Conservation (phyloP, 2,888 invertebrate genomes). For the Caradrina clavipalpis region DNA sequence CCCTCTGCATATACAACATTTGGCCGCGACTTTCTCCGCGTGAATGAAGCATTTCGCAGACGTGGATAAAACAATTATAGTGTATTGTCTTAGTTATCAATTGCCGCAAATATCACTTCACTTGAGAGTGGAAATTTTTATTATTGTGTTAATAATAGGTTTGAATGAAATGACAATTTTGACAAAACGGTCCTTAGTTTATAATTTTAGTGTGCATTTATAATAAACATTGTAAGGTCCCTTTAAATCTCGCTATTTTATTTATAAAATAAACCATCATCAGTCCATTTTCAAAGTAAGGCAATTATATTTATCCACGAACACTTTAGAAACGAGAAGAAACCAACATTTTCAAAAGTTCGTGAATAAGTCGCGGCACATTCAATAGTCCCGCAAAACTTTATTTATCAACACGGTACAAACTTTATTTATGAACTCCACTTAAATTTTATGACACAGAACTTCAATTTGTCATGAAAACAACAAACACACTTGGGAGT, state of each 20-base stretch:
- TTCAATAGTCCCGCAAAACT: not conserved
- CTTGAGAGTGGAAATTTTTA: no score
- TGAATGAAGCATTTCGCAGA: no score
- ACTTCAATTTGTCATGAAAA: conserved; percentile 37
- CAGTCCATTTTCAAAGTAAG: not conserved
- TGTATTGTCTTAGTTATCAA: no score
- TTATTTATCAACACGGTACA: conserved; percentile 1
- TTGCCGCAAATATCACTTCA: no score
- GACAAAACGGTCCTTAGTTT: no score
- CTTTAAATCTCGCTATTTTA: not conserved
- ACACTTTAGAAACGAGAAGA: not conserved
- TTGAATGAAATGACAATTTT: no score
- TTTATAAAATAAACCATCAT: not conserved
- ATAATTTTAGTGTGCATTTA: no score
- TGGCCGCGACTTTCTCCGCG: no score
- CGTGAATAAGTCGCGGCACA: not conserved
- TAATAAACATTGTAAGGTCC: no score
- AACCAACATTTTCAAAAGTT: conserved; percentile 4
- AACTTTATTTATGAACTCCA: conserved; percentile 26
- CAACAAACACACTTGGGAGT: conserved; percentile 21
- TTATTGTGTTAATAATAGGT: no score
- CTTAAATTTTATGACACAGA: conserved; percentile 26
- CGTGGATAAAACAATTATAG: no score
- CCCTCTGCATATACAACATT: no score
- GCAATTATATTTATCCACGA: conserved; percentile 6